Percentiles rank a stretch among this genome's conserved stretches.
Evolutionary conservation across 2,888 invertebrate genomes (phyloP).

Genomic region (Oxytorus armatus): DNA sequence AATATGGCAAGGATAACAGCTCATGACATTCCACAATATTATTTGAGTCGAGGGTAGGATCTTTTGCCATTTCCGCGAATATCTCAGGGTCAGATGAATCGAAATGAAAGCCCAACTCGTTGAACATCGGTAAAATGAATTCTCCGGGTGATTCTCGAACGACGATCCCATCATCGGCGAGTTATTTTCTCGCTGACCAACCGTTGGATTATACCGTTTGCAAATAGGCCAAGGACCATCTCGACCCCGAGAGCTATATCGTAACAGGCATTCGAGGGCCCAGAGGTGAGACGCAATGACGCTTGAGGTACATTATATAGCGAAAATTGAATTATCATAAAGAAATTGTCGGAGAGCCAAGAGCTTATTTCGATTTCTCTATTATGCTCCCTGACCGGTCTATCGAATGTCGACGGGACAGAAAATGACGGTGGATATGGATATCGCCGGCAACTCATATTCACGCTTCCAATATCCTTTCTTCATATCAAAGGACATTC

Average conservation of each 20-base stretch:
- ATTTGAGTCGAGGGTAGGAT: too few species aligned
- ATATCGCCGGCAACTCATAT: constrained; percentile 52
- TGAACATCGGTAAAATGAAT: constrained; percentile 41
- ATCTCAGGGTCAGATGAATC: not conserved
- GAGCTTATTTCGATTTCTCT: constrained; percentile 47
- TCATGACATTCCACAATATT: too few species aligned
- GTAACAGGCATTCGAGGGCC: constrained; percentile 26
- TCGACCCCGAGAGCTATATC: not conserved
- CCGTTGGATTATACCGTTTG: constrained; percentile 48
- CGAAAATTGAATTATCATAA: constrained; percentile 81
- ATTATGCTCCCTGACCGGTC: constrained; percentile 71
- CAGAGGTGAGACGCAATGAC: not conserved
- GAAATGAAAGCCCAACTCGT: constrained; percentile 33
- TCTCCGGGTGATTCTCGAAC: not conserved
- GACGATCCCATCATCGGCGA: constrained; percentile 16
- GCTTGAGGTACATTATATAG: constrained; percentile 29
- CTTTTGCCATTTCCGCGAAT: not conserved
- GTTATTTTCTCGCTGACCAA: constrained; percentile 19
- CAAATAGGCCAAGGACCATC: constrained; percentile 34
- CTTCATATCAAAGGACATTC: constrained; percentile 45
- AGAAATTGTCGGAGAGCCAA: constrained; percentile 74
- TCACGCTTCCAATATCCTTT: constrained; percentile 57
- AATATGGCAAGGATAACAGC: too few species aligned
- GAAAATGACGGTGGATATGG: constrained; percentile 68
- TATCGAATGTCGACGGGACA: constrained; percentile 75